Percentiles rank a stretch among this genome's conserved stretches.
Conservation (phyloP, 2,113 vertebrate genomes). For the Peromyscus leucopus region DNA sequence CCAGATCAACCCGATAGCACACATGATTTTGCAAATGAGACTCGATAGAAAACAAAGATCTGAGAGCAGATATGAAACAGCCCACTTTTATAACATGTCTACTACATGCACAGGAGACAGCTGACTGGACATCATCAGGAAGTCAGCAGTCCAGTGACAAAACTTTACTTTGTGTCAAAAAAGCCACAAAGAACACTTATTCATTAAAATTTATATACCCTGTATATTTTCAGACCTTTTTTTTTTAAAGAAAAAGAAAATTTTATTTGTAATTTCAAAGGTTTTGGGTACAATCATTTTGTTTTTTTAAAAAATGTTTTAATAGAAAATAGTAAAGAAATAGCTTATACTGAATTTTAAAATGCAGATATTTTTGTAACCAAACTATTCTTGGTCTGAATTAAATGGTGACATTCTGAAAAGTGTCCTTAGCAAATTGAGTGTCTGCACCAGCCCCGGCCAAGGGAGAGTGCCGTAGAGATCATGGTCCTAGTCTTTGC, state of each 20-base stretch:
- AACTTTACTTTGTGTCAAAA: neutral
- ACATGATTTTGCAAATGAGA: neutral
- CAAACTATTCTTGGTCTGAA: constrained; percentile 12
- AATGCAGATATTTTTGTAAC: neutral
- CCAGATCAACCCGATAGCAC: neutral
- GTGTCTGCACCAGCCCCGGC: neutral
- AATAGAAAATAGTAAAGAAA: neutral
- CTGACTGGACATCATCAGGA: neutral
- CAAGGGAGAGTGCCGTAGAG: neutral
- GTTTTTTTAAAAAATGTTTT: neutral
- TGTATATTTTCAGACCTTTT: neutral
- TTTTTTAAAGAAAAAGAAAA: neutral
- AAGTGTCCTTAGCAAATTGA: neutral
- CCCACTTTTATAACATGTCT: constrained; percentile 35
- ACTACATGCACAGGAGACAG: neutral
- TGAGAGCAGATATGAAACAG: neutral
- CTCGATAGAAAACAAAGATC: constrained; percentile 35
- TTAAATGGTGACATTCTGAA: neutral
- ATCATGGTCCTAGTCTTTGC: neutral
- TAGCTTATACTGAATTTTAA: neutral
- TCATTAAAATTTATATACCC: neutral
- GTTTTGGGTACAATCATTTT: neutral
- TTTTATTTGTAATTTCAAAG: neutral
- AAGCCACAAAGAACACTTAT: constrained; percentile 39
- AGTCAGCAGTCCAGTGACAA: neutral